These are phyloP conservation scores for Lasioglossum albipes DNA, from an alignment of 1,140 invertebrate species.

Conservation along the genomic window DNA sequence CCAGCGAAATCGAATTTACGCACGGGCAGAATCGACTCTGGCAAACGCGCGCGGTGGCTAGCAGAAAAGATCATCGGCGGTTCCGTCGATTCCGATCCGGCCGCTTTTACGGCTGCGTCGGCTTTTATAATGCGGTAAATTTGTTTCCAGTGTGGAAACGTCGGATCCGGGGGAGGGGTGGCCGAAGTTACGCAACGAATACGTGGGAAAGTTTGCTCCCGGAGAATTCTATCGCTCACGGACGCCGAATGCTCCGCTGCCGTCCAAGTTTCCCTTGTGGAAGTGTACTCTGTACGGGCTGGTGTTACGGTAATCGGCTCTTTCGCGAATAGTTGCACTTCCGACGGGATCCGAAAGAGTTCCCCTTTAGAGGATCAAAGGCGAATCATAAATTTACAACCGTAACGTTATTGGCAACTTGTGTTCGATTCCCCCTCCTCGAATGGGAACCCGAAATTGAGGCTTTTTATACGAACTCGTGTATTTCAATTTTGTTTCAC, in stretches of 20 bases:
- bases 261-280: not conserved
- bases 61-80: not conserved
- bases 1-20: not conserved
- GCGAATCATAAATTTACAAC: not conserved
- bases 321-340: constrained; percentile 3
- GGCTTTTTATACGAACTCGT: too few relatives aligned
- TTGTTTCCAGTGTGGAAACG: not conserved
- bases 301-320: constrained; percentile 3
- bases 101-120: constrained; percentile 4
- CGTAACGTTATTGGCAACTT: not conserved
- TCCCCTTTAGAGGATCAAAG: not conserved
- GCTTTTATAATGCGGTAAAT: constrained; percentile 5
- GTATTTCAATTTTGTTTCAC: too few relatives aligned
- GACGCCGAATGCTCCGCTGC: not conserved
- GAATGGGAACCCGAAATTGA: too few relatives aligned
- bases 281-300: not conserved
- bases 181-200: constrained; percentile 6
- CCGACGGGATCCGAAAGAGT: not conserved
- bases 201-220: constrained; percentile 4
- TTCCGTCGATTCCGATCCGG: not conserved
- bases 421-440: too few relatives aligned
- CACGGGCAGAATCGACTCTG: not conserved
- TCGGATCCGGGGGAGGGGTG: not conserved
- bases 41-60: not conserved
- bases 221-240: constrained; percentile 2